These are phyloP conservation scores for Catharus fuscescens DNA, from an alignment of 2,113 vertebrate genomes.

Conservation along the genomic window DNA sequence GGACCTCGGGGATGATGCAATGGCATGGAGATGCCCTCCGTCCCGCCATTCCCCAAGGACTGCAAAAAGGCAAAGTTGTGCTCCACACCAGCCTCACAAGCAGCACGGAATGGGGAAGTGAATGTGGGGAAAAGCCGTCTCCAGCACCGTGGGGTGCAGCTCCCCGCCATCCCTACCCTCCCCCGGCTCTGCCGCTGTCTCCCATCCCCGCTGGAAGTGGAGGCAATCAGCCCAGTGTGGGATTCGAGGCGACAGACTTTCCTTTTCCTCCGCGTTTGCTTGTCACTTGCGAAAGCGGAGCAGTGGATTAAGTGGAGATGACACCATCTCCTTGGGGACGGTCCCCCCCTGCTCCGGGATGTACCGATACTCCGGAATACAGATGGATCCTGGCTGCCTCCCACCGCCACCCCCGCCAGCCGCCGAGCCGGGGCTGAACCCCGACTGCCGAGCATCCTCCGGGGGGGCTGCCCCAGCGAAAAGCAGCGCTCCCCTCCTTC, in stretches of 20 bases:
- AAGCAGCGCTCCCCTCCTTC: not conserved
- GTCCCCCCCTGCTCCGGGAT: not conserved
- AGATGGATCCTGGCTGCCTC: conserved; percentile 4
- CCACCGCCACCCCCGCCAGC: not conserved
- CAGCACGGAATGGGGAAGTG: not conserved
- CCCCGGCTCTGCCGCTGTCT: conserved; percentile 6
- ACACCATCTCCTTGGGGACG: conserved; percentile 54
- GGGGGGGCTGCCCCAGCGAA: not conserved
- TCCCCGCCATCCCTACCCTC: not conserved
- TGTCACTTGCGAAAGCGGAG: conserved; percentile 48
- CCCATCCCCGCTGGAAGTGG: conserved; percentile 39
- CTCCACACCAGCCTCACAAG: not conserved
- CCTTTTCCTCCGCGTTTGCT: conserved; percentile 41
- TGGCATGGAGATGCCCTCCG: not conserved
- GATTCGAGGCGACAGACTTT: conserved; percentile 68
- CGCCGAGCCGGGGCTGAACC: not conserved
- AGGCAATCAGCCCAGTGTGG: conserved; percentile 53
- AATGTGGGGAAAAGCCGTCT: not conserved
- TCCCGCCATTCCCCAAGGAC: not conserved
- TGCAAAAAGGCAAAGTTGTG: conserved; percentile 28
- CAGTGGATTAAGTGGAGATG: conserved; percentile 43
- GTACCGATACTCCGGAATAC: not conserved
- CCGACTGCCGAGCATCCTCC: not conserved
- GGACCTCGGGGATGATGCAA: conserved; percentile 6
- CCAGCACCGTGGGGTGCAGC: not conserved